Base-by-base conservation (phyloP, 2,888 invertebrate genomes). In the Cepaea hortensis region DNA sequence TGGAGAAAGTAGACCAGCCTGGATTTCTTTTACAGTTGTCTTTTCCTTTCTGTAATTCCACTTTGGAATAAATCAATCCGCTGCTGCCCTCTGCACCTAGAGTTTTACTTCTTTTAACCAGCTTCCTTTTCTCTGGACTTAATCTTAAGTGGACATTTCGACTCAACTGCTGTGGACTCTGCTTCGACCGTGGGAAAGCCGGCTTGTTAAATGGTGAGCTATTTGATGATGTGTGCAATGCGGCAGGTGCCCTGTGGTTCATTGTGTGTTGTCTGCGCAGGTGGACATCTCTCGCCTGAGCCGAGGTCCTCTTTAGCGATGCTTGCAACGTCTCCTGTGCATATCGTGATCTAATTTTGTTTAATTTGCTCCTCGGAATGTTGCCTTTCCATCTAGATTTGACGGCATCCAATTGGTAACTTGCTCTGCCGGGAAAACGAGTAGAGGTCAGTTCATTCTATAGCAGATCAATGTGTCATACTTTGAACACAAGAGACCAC, bases 41-140 rank as follows among this genome's bases (percentile, higher is more conserved):
- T 13, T 79, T n/a, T 23, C 61, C 61, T 23, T 61, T n/a, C 77
- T 55, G 77, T 3, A 7, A 61, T 3, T 1, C n/a, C 7, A 15
- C 23, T 11, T 61, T 79, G 3, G 5, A 75, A 72, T 23, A n/a
- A 72, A 23, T 4, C 50, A 20, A 3, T 18, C 15, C 5, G 18
- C n/a, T 23, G 15, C 0, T 20, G 35, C 5, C 76, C 15, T 76
- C 76, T 61, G 23, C 15, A 13, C 3, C 61, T 48, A 23, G 61
- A 9, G 20, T 61, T 23, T 79, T 79, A 18, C 77, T 79, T 55
- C 77, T 79, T n/a, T 79, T 79, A n/a, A 61, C 61, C 46, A 23
- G 55, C 13, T 23, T 79, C 23, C 77, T n/a, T 13, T 79, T n/a
- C 23, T n/a, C 61, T 23, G 20, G 20, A 13, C 61, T 61, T 55